phyloP scores from a whole-genome alignment of 2,113 vertebrate genomes.

The Rhinoptilus africanus region DNA sequence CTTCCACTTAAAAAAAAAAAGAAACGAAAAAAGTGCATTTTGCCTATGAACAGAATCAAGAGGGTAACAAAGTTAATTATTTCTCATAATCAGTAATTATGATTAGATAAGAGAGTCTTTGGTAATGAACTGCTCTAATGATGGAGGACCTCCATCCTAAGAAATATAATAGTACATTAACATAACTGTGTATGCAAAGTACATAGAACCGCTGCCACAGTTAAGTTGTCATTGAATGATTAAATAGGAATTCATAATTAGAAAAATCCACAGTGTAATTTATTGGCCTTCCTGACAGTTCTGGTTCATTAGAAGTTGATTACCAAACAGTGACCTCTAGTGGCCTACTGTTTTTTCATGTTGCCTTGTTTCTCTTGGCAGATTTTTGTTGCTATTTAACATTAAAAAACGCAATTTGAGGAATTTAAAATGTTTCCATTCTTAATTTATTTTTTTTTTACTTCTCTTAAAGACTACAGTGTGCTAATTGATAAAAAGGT shows the following conservation, averaged over 20 bases:
- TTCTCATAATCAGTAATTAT: conserved; percentile 93
- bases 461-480: neutral
- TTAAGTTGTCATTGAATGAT: conserved; percentile 93
- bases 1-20: neutral
- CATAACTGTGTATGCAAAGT: conserved; percentile 84
- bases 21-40: conserved; percentile 17
- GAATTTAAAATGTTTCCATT: conserved; percentile 4
- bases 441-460: neutral
- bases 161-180: conserved; percentile 86
- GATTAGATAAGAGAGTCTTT: conserved; percentile 87
- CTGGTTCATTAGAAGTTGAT: conserved; percentile 90
- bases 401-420: neutral
- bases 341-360: conserved; percentile 67
- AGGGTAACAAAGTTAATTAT: conserved; percentile 85
- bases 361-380: neutral
- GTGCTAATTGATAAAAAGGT: neutral
- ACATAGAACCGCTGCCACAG: conserved; percentile 75
- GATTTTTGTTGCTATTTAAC: neutral
- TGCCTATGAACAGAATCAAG: conserved; percentile 63
- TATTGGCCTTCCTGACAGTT: conserved; percentile 86
- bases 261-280: conserved; percentile 86
- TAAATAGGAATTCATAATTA: conserved; percentile 97
- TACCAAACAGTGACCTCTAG: conserved; percentile 94
- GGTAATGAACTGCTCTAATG: conserved; percentile 83
- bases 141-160: conserved; percentile 82